Evolutionary conservation across 2,888 invertebrate genomes (phyloP), one percentile per base, ranked within the genome.

Genomic region (Ectemnius continuus): DNA sequence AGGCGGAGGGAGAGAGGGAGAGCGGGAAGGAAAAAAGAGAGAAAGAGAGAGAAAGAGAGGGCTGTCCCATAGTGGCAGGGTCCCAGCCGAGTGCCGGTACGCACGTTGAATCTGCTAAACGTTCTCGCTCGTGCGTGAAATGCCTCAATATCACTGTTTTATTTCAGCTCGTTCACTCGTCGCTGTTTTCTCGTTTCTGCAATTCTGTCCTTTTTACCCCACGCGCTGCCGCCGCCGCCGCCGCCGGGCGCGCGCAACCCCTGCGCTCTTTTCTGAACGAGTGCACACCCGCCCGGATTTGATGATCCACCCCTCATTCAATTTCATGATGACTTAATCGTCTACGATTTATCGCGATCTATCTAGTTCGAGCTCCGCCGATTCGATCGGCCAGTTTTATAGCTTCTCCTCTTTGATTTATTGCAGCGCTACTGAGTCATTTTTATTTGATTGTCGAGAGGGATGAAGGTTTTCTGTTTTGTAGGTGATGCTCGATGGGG

Each of bases 61-160:
- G 74, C 70, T 80, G 81, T 79, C 82, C 79, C 73, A 80, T 65
- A 73, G 80, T 70, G 82, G 80, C 79, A 81, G 85, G 83, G 83
- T 82, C 84, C 82, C 81, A 75, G 66, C 69, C 71, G 86, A 88
- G 87, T 87, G 85, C 85, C 86, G 87, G 91, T 88, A 90, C 90
- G 91, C 90, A 90, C 90, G 89, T 86, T 91, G 90, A 91, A 91
- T 91, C 89, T 87, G 89, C 88, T 91, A 91, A 91, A 89, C 90
- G 91, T 83, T 90, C 85, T 83, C 88, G 86, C 89, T 90, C 91
- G 91, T 91, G 91, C 91, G 90, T 91, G 90, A 91, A 91, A 91
- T 90, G 90, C 89, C 87, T 89, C 87, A 90, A 90, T 91, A 91
- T 91, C 88, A 88, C 90, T 88, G 89, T 90, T 89, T 90, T 89